Conservation (phyloP, 2,888 invertebrate species). For the Caprella mutica region DNA sequence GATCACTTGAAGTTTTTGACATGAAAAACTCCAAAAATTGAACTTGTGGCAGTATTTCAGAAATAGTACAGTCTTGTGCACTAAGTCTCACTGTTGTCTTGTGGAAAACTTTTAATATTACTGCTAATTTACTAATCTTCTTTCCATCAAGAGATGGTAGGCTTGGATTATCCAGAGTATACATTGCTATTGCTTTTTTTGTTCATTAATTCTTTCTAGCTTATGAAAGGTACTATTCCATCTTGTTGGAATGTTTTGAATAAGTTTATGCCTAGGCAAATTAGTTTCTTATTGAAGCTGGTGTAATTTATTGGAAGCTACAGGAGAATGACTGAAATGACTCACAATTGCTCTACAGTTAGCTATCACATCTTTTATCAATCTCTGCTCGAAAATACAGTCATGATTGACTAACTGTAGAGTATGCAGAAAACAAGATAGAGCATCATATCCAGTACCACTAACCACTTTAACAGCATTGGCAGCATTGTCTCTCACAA, state of each 20-base stretch:
- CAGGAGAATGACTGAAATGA: constrained; percentile 8
- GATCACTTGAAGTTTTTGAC: neutral
- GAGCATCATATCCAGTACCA: neutral
- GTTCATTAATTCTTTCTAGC: constrained; percentile 7
- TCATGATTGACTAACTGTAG: constrained; percentile 9
- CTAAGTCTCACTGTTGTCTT: too few species aligned
- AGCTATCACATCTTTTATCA: constrained; percentile 4
- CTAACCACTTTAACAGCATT: constrained; percentile 10
- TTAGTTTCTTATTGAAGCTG: neutral
- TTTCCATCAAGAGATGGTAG: too few species aligned
- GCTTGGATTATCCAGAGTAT: too few species aligned
- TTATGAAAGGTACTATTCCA: constrained; percentile 4
- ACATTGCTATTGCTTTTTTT: too few species aligned
- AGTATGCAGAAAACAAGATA: constrained; percentile 1
- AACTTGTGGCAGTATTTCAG: too few species aligned
- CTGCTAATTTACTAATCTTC: too few species aligned
- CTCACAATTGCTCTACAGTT: constrained; percentile 4
- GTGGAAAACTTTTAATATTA: too few species aligned
- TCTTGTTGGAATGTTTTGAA: constrained; percentile 1
- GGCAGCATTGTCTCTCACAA: constrained; percentile 9
- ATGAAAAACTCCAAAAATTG: too few species aligned
- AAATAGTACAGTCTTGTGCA: too few species aligned
- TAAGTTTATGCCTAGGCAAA: constrained; percentile 3
- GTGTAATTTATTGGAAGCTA: constrained; percentile 1
- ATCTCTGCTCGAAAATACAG: constrained; percentile 1